These are phyloP conservation scores for Cheirogaleus medius DNA, from an alignment of 2,113 vertebrate species.

Conservation along the genomic window DNA sequence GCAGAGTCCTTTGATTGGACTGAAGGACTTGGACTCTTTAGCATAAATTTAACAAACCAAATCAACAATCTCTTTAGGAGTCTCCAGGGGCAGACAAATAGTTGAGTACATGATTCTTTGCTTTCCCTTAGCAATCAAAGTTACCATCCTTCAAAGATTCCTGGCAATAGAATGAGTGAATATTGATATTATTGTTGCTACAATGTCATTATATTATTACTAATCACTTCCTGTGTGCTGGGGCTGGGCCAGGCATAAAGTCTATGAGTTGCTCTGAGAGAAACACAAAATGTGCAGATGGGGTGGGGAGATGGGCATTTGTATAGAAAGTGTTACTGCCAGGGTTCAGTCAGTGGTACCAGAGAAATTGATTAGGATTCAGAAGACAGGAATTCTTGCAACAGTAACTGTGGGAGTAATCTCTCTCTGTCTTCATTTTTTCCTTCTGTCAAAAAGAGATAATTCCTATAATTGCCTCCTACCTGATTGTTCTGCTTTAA, in stretches of 20 bases:
- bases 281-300: not conserved
- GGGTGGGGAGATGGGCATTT: not conserved
- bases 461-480: not conserved
- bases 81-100: not conserved
- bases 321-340: not conserved
- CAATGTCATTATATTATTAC: not conserved
- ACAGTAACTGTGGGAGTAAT: not conserved
- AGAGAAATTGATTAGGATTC: not conserved
- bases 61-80: not conserved
- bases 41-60: not conserved
- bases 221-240: not conserved
- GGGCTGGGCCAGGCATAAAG: not conserved
- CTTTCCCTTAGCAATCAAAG: slow-evolving; percentile 1
- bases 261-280: not conserved
- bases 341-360: not conserved
- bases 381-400: not conserved
- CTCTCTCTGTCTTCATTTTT: not conserved
- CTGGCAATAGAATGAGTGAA: not conserved
- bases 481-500: not conserved
- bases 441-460: not conserved
- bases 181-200: not conserved
- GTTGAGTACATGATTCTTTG: not conserved
- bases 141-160: not conserved
- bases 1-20: not conserved
- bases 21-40: not conserved